A percentile compares a stretch with the other conserved stretches of the same genome.
These are phyloP conservation scores for Muscicapa comitata DNA, from an alignment of 2,797 vertebrate genomes.

Conservation along the genomic window DNA sequence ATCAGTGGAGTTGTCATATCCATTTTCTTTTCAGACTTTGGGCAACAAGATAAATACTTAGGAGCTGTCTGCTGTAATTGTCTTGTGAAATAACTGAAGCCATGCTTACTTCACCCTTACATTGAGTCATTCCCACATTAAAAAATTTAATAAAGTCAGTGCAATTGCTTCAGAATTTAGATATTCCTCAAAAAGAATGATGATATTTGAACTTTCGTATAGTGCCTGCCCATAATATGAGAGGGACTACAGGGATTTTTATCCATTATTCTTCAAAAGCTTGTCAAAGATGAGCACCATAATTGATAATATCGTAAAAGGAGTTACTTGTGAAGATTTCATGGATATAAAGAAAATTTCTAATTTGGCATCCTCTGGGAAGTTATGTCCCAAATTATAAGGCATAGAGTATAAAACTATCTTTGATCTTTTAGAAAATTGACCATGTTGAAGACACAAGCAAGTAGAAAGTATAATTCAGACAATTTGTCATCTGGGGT, in stretches of 20 bases:
- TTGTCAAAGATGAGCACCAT: not conserved
- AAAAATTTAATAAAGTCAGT: not conserved
- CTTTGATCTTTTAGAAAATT: slow-evolving; percentile 45
- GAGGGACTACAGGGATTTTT: not conserved
- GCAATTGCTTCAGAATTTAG: not conserved
- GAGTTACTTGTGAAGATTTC: not conserved
- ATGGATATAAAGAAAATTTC: slow-evolving; percentile 8
- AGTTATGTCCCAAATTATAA: not conserved
- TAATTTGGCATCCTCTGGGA: slow-evolving; percentile 16
- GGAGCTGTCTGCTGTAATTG: not conserved
- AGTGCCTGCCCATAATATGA: not conserved
- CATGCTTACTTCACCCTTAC: not conserved
- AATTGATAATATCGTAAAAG: slow-evolving; percentile 32
- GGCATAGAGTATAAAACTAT: not conserved
- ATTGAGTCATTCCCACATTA: not conserved
- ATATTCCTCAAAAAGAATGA: not conserved
- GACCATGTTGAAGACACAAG: slow-evolving; percentile 9
- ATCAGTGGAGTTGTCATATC: not conserved
- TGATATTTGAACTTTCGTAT: not conserved
- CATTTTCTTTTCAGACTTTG: not conserved
- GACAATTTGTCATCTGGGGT: not conserved
- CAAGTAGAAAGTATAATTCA: slow-evolving; percentile 16
- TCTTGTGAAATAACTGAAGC: not conserved
- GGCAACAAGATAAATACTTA: not conserved
- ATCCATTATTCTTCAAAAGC: not conserved